Evolutionary conservation across 1,140 invertebrate genomes (phyloP).

Genomic region (Alviniconcha marisindica): DNA sequence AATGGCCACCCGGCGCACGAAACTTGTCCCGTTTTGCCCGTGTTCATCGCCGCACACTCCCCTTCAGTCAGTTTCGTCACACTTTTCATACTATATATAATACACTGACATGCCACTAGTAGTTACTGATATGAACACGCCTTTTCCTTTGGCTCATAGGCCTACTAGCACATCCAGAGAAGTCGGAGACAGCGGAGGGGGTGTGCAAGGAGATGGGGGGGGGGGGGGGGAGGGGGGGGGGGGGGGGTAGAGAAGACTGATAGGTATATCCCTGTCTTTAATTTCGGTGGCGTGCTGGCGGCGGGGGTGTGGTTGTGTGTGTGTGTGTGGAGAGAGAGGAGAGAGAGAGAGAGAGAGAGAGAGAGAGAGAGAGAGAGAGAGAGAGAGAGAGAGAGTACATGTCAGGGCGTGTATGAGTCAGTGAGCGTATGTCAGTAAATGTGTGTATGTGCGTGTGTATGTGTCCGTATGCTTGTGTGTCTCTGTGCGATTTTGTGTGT

Average conservation of each 20-base stretch:
- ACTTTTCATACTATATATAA: too few relatives aligned
- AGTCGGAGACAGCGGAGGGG: too few relatives aligned
- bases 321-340: too few relatives aligned
- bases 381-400: not conserved
- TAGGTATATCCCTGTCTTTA: not conserved
- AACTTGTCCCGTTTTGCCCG: too few relatives aligned
- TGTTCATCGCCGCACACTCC: too few relatives aligned
- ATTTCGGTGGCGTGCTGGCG: not conserved
- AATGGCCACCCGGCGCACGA: too few relatives aligned
- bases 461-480: not conserved
- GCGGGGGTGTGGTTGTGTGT: not conserved
- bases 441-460: not conserved
- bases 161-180: too few relatives aligned
- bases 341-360: not conserved
- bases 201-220: not conserved
- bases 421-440: not conserved
- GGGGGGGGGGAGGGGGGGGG: not conserved
- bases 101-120: too few relatives aligned
- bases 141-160: too few relatives aligned
- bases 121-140: too few relatives aligned
- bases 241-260: not conserved
- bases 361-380: not conserved
- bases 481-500: not conserved
- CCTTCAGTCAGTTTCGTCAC: too few relatives aligned
- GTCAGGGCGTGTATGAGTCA: not conserved